Percentiles rank a stretch among this genome's conserved stretches.
phyloP scores from a whole-genome alignment of 2,113 vertebrate genomes.

The Misgurnus mizolepis region DNA sequence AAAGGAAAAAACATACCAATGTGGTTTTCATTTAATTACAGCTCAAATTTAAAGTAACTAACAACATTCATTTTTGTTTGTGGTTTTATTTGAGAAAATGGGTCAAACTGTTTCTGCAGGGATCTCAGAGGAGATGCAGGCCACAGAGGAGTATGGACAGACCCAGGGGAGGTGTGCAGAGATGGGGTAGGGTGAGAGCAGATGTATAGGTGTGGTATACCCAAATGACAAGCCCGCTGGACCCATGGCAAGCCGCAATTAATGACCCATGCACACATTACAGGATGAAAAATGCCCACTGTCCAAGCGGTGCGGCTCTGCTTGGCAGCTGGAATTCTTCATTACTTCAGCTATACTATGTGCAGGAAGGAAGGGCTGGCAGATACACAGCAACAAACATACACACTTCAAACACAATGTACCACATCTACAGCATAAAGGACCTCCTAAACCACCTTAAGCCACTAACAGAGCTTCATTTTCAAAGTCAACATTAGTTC shows the following conservation, averaged over 20 bases:
- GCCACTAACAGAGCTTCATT: not conserved
- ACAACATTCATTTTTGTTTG: not conserved
- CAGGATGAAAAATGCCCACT: conserved; percentile 86
- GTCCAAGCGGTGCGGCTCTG: conserved; percentile 75
- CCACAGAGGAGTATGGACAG: conserved; percentile 32
- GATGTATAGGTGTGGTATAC: conserved; percentile 79
- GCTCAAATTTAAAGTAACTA: not conserved
- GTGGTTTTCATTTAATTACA: not conserved
- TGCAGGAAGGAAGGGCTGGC: conserved; percentile 34
- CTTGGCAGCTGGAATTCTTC: conserved; percentile 85
- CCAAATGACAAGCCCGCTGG: conserved; percentile 84
- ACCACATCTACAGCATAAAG: not conserved
- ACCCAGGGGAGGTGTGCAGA: conserved; percentile 32
- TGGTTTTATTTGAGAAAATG: conserved; percentile 67
- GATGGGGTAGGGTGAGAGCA: conserved; percentile 40
- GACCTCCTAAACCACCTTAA: not conserved
- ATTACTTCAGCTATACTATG: conserved; percentile 66
- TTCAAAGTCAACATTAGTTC: not conserved
- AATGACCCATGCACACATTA: conserved; percentile 89
- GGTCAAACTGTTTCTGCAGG: conserved; percentile 64
- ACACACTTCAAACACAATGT: conserved; percentile 12
- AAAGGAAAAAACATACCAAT: not conserved
- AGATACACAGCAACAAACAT: conserved; percentile 26
- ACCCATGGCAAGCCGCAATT: conserved; percentile 88
- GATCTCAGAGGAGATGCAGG: conserved; percentile 37